phyloP scores from a whole-genome alignment of 1,140 invertebrate species.

The Gerris buenoi region DNA sequence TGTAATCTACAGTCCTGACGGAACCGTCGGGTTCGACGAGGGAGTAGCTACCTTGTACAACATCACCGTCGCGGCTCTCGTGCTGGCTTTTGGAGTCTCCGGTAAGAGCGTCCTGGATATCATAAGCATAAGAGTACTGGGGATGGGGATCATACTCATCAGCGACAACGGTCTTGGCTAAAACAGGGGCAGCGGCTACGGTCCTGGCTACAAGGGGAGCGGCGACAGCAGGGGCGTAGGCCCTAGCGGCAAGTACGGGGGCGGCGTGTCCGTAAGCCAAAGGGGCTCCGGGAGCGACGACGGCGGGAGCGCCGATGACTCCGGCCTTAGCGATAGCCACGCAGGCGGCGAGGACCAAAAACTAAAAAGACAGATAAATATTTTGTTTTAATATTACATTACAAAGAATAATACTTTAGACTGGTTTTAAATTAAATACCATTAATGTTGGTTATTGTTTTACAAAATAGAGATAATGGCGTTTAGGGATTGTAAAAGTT shows the following conservation, averaged over 20 bases:
- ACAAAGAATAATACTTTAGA: too few relatives aligned
- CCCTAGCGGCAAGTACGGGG: slow-evolving; percentile 15
- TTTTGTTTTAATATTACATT: too few relatives aligned
- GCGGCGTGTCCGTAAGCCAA: slow-evolving; percentile 12
- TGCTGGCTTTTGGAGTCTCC: slow-evolving; percentile 25
- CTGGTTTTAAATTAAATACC: too few relatives aligned
- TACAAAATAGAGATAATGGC: too few relatives aligned
- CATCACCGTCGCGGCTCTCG: slow-evolving; percentile 47
- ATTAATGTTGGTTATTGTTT: too few relatives aligned
- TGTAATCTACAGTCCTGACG: slow-evolving; percentile 5
- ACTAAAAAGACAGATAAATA: slow-evolving; percentile 16
- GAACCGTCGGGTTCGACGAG: slow-evolving; percentile 26
- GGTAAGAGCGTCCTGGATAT: slow-evolving; percentile 47
- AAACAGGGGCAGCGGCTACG: slow-evolving; percentile 1
- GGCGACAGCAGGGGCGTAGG: slow-evolving; percentile 5
- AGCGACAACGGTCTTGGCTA: slow-evolving; percentile 8
- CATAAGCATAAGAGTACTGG: slow-evolving; percentile 46
- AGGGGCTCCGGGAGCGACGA: slow-evolving; percentile 17
- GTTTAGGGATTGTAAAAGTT: too few relatives aligned
- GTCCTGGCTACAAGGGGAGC: neutral
- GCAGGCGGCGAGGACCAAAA: slow-evolving; percentile 24
- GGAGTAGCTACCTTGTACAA: slow-evolving; percentile 37
- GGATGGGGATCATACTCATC: slow-evolving; percentile 26
- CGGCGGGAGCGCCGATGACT: slow-evolving; percentile 20
- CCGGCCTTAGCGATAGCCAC: slow-evolving; percentile 25